Percentiles rank a stretch among this genome's conserved stretches.
Evolutionary conservation across 2,113 vertebrate species (phyloP).

Genomic region (Barnardius zonarius): DNA sequence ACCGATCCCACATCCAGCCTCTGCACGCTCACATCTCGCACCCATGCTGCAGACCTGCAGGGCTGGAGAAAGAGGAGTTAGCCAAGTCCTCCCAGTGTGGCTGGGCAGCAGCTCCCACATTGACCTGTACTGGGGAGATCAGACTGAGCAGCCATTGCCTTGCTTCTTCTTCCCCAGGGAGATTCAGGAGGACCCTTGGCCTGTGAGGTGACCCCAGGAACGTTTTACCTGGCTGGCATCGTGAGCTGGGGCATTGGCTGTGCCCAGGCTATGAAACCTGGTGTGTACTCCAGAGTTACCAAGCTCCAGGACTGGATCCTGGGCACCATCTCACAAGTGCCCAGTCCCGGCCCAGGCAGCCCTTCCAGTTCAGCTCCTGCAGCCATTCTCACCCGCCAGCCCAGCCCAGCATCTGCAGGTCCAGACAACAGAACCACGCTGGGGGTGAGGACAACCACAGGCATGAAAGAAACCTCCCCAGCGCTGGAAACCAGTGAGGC

Average conservation of each 20-base stretch:
- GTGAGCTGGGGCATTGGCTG: constrained; percentile 96
- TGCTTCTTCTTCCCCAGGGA: constrained; percentile 75
- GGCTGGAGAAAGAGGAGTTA: background rate
- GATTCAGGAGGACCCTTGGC: constrained; percentile 95
- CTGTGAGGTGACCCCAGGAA: constrained; percentile 85
- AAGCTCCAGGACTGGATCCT: constrained; percentile 86
- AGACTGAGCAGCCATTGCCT: background rate
- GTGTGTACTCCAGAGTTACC: constrained; percentile 87
- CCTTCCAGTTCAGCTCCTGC: background rate
- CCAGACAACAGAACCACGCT: background rate
- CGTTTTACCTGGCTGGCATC: constrained; percentile 90
- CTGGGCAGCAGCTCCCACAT: background rate
- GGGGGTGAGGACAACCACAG: background rate
- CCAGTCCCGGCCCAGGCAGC: background rate
- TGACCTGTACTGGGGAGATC: background rate
- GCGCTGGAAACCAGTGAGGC: background rate
- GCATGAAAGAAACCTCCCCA: background rate
- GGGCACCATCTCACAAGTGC: constrained; percentile 42
- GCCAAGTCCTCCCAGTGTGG: background rate
- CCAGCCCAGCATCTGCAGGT: background rate
- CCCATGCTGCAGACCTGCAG: accelerated
- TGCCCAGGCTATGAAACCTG: constrained; percentile 84
- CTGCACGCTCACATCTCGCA: background rate
- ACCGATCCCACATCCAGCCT: background rate
- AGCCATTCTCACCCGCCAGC: background rate